These are phyloP conservation scores for Xiphophorus hellerii DNA, from an alignment of 2,113 vertebrate species.

Conservation along the genomic window DNA sequence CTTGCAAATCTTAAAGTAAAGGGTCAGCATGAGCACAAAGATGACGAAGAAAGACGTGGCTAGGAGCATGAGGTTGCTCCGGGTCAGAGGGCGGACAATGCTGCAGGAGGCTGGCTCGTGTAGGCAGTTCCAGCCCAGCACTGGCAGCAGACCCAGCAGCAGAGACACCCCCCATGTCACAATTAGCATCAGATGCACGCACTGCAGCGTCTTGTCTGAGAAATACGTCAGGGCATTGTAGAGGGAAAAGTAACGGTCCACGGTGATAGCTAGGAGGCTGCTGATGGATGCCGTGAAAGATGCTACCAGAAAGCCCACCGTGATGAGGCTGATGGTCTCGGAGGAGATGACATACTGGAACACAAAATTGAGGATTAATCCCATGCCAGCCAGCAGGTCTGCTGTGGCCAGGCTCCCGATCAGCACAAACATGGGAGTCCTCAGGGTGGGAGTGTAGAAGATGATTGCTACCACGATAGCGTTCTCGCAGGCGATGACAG, in stretches of 20 bases:
- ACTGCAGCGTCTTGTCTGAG: slow-evolving; percentile 91
- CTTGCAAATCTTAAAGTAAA: slow-evolving; percentile 97
- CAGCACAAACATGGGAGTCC: slow-evolving; percentile 95
- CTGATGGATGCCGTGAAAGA: slow-evolving; percentile 96
- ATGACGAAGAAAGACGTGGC: slow-evolving; percentile 90
- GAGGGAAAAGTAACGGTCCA: slow-evolving; percentile 96
- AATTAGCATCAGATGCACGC: slow-evolving; percentile 90
- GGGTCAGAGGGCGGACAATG: slow-evolving; percentile 91
- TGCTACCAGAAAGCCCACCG: slow-evolving; percentile 94
- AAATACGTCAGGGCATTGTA: slow-evolving; percentile 97
- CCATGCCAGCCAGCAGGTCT: slow-evolving; percentile 93
- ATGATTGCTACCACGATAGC: slow-evolving; percentile 96
- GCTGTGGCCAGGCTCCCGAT: slow-evolving; percentile 96
- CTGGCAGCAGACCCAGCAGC: slow-evolving; percentile 89
- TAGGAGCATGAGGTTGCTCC: slow-evolving; percentile 89
- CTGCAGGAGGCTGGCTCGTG: slow-evolving; percentile 86
- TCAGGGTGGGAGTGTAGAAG: slow-evolving; percentile 90
- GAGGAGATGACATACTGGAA: slow-evolving; percentile 94
- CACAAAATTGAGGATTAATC: slow-evolving; percentile 96
- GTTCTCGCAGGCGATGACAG: slow-evolving; percentile 95
- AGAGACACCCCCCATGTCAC: slow-evolving; percentile 92
- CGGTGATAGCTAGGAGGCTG: slow-evolving; percentile 94
- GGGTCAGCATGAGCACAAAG: slow-evolving; percentile 92
- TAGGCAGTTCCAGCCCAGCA: slow-evolving; percentile 97
- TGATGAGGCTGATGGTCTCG: slow-evolving; percentile 93